A percentile compares a stretch with the other conserved stretches of the same genome.
Evolutionary conservation across 2,797 vertebrate species (phyloP).

Genomic region (Cheirogaleus major): DNA sequence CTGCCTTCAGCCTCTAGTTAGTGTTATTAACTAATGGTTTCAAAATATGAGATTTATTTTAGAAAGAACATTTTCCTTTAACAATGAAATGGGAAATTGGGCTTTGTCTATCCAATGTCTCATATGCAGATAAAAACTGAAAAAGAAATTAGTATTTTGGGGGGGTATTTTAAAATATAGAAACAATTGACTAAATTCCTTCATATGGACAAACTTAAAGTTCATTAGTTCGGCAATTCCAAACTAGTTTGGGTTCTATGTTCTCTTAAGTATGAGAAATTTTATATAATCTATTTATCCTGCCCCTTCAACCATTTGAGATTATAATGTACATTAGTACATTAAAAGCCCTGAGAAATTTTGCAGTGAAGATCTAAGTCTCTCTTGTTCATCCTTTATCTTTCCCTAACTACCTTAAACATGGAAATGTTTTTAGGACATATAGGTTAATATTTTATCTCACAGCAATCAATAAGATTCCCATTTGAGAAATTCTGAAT

Average conservation of each 20-base stretch:
- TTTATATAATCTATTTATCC: neutral
- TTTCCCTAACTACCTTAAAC: neutral
- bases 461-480: neutral
- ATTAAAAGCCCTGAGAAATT: slow-evolving; percentile 6
- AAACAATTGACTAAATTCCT: slow-evolving; percentile 1
- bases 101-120: slow-evolving; percentile 49
- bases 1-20: slow-evolving; percentile 75
- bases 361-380: neutral
- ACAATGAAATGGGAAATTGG: slow-evolving; percentile 58
- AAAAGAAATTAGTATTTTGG: neutral
- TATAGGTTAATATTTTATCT: slow-evolving; percentile 11
- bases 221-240: neutral
- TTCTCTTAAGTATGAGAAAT: neutral
- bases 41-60: slow-evolving; percentile 75
- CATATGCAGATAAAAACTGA: slow-evolving; percentile 49
- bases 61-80: slow-evolving; percentile 58
- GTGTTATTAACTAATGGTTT: slow-evolving; percentile 75
- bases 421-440: neutral
- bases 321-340: neutral
- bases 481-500: slow-evolving; percentile 43
- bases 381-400: neutral
- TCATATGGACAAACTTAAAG: slow-evolving; percentile 11
- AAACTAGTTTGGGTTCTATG: neutral
- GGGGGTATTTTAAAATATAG: slow-evolving; percentile 3
- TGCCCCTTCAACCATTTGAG: neutral